Evolutionary conservation across 2,888 invertebrate genomes (phyloP).

Genomic region (Tenodera sinensis): DNA sequence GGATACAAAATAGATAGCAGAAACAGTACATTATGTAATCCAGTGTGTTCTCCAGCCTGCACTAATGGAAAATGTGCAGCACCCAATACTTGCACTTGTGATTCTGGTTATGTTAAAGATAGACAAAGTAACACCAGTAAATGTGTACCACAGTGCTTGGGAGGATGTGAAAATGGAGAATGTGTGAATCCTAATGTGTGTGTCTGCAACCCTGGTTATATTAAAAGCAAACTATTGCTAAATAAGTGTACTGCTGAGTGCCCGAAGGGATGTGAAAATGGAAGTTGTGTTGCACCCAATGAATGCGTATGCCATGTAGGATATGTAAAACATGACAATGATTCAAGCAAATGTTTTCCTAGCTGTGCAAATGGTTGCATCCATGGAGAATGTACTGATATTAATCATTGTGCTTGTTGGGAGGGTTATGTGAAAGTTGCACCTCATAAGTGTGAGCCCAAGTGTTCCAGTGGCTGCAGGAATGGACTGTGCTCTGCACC

Average conservation of each 20-base stretch:
- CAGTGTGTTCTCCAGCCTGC: no score
- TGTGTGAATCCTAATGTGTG: neutral
- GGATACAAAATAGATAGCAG: no score
- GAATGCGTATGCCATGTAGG: neutral
- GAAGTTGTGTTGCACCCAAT: neutral
- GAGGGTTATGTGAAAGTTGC: neutral
- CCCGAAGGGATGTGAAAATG: constrained; percentile 23
- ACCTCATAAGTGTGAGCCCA: neutral
- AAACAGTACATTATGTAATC: no score
- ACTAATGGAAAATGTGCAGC: no score
- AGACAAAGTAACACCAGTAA: neutral
- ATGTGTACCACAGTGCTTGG: neutral
- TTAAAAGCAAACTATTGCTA: neutral
- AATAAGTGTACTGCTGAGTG: constrained; percentile 32
- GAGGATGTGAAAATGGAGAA: neutral
- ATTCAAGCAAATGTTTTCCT: neutral
- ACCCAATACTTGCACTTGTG: neutral
- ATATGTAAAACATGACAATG: neutral
- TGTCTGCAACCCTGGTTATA: neutral
- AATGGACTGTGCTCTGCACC: constrained; percentile 27
- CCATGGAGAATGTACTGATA: neutral
- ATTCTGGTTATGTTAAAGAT: neutral
- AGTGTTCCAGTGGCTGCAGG: neutral
- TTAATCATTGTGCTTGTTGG: neutral
- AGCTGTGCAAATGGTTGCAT: neutral